Base-by-base conservation (phyloP, 1,140 invertebrate species). In the Cydia pomonella region DNA sequence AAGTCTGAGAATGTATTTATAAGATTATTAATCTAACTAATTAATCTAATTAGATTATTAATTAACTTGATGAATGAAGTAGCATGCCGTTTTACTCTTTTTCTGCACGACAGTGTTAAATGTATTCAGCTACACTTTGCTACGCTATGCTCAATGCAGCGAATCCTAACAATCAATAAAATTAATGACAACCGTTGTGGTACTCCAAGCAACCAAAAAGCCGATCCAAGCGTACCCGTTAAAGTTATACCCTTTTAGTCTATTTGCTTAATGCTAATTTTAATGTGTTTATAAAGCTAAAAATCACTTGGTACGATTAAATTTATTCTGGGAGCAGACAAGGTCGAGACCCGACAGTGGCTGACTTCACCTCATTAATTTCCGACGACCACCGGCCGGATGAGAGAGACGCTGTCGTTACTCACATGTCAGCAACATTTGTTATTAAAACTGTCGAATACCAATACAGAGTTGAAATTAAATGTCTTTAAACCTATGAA, bases 341-440 rank as follows among this genome's bases (percentile, higher is more conserved):
- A 62, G 73, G 76, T 66, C 73, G 23, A 63, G 21, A 18, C 76
- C 47, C 50, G 75, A 72, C 77, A 79, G 80, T 76, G 81, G 75
- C 79, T 79, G 73, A 76, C 75, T 66, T 44, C 78, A 76, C 76
- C 82, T 85, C 85, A 87, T 87, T 87, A 87, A 88, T 88, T 82
- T 80, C 83, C 38, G 79, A 74, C 84, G 76, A 77, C 80, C 80
- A 83, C 79, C 84, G 81, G 75, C 80, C 82, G 81, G 81, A 80
- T 89, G 85, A 84, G 84, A 84, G 81, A 87, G 87, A 89, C 87
- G 87, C 82, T 81, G 77, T 89, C 86, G 86, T 89, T 89, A 87
- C 86, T 80, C 82, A 78, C 64, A 78, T 80, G 75, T 72, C 62
- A 82, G 80, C 80, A 76, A 84, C 76, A 76, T 75, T 80, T 83